Base-by-base conservation (phyloP, 2,888 invertebrate genomes). In the Spialia ferax region DNA sequence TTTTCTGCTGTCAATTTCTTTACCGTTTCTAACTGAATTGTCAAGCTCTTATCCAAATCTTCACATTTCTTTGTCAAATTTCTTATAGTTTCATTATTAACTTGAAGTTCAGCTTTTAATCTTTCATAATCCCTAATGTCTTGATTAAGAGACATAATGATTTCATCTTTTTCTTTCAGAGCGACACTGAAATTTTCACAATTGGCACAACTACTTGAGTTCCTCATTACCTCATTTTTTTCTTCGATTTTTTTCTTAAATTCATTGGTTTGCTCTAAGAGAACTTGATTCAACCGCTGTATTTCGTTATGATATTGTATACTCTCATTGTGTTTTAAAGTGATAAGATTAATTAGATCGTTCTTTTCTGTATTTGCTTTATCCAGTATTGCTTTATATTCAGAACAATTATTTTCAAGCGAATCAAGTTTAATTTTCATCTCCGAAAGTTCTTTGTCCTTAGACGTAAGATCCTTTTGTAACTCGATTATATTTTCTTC, bases 241-340 rank as follows among this genome's bases (percentile, higher is more conserved):
- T 90, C 89, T 73, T 88, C 88, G 13, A 87, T 70, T 0, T 86
- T 63, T 63, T 73, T 83, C 70, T 87, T 88, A 52, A 85, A 87
- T 72, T 93, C 90, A 68, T 86, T 86, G 3, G 77, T 85, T 76
- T 95, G 94, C 71, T 96, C 95, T 23, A 94, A 79, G 10, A 96
- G 74, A 0, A 95, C 88, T 69, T 95, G 94, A 68, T 96, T 95
- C 52, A 98, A 85, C 29, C 97, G 94, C 82, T 98, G 97, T 69
- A 98, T 96, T 92, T 99, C 98, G 32, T 93, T 94, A 79, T 98
- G 97, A 83, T 98, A 98, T 71, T 96, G 95, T 29, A 97, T 87
- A 80, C 96, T 97, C 89, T 98, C 98, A 69, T 96, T 95, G 79
- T 98, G 98, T 86, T 98, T 98, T 67, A 96, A 93, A 77, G 96